These are phyloP conservation scores for Cinclus cinclus DNA, from an alignment of 2,113 vertebrate genomes.

Conservation along the genomic window DNA sequence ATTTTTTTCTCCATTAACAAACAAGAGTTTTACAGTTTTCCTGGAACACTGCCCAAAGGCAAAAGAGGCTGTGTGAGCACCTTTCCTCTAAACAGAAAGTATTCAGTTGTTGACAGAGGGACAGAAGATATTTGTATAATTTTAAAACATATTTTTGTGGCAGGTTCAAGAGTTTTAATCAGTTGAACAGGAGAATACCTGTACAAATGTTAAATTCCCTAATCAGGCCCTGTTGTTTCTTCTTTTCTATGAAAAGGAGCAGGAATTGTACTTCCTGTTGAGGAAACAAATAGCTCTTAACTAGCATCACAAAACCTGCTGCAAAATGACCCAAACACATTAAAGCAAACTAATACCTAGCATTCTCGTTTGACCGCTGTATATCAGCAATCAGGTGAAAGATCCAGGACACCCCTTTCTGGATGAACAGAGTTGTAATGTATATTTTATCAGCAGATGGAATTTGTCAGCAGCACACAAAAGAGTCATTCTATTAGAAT, in stretches of 20 bases:
- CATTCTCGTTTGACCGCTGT: not conserved
- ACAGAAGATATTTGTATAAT: not conserved
- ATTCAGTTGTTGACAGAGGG: not conserved
- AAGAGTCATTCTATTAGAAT: not conserved
- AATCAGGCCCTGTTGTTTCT: not conserved
- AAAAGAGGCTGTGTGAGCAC: not conserved
- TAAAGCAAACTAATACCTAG: not conserved
- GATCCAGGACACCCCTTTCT: not conserved
- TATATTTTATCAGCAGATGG: not conserved
- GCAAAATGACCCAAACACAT: not conserved
- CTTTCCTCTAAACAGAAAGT: constrained; percentile 13
- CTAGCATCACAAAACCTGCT: not conserved
- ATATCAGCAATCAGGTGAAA: not conserved
- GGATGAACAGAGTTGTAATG: not conserved
- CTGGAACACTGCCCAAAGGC: not conserved
- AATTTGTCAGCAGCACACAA: not conserved
- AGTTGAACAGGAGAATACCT: not conserved
- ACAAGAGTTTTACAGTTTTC: not conserved
- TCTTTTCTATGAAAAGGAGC: not conserved
- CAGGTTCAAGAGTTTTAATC: not conserved
- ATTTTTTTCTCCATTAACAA: not conserved
- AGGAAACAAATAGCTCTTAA: not conserved
- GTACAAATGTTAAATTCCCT: not conserved
- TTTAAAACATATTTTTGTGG: not conserved
- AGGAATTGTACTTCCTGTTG: not conserved